Conservation (phyloP, 2,113 vertebrate species). For the Acinonyx jubatus region DNA sequence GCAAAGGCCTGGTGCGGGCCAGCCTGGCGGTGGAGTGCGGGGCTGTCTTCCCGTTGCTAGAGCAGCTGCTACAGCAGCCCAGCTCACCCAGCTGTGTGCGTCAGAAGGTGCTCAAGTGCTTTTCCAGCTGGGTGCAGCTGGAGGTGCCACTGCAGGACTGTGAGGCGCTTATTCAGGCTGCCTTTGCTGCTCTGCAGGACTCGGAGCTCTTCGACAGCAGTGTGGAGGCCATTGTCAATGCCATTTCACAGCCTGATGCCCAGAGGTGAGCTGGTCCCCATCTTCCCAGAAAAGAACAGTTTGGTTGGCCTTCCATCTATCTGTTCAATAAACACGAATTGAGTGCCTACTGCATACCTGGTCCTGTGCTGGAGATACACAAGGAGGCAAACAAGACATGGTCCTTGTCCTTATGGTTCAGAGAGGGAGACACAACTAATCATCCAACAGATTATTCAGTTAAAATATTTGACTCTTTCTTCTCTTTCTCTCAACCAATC, state of each 20-base stretch:
- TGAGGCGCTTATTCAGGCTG: slow-evolving; percentile 95
- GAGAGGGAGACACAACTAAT: slow-evolving; percentile 19
- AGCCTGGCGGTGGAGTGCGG: slow-evolving; percentile 94
- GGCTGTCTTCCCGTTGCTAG: slow-evolving; percentile 95
- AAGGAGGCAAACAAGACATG: neutral
- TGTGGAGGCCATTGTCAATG: slow-evolving; percentile 97
- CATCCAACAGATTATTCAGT: neutral
- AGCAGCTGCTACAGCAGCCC: slow-evolving; percentile 94
- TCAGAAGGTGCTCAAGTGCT: slow-evolving; percentile 98
- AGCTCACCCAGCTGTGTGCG: slow-evolving; percentile 96
- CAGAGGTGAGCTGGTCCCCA: slow-evolving; percentile 90
- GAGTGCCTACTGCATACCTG: neutral
- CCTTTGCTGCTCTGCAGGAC: slow-evolving; percentile 94
- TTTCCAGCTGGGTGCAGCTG: slow-evolving; percentile 98
- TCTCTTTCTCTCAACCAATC: slow-evolving; percentile 1
- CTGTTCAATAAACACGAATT: neutral
- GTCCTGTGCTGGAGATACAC: slow-evolving; percentile 10
- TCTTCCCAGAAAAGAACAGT: neutral
- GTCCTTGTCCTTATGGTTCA: slow-evolving; percentile 3
- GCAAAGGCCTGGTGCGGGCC: slow-evolving; percentile 95
- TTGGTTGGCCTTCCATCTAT: neutral
- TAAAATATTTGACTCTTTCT: slow-evolving; percentile 52
- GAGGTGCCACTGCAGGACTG: slow-evolving; percentile 96
- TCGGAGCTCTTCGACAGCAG: slow-evolving; percentile 98
- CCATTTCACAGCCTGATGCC: slow-evolving; percentile 98